Evolutionary conservation across 2,113 vertebrate genomes (phyloP).

Genomic region (Cryptotis parvus): DNA sequence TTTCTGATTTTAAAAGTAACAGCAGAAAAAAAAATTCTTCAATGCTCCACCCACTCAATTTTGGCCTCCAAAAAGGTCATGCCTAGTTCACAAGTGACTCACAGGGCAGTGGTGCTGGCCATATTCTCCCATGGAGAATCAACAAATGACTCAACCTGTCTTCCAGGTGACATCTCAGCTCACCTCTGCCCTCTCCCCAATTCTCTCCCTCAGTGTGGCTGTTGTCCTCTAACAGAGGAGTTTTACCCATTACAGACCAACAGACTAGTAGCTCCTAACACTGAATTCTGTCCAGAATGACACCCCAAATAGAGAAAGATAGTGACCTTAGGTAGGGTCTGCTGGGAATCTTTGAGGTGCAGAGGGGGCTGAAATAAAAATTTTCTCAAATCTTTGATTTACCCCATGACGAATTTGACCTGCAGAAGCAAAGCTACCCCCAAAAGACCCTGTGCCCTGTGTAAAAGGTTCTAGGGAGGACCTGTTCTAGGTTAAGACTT

Average conservation of each 20-base stretch:
- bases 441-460: background rate
- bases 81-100: slow-evolving; percentile 56
- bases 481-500: background rate
- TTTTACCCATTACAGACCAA: background rate
- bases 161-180: background rate
- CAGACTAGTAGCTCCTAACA: background rate
- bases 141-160: background rate
- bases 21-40: background rate
- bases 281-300: background rate
- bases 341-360: background rate
- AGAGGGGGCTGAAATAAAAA: background rate
- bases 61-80: slow-evolving; percentile 35
- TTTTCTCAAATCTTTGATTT: background rate
- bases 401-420: background rate
- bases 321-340: background rate
- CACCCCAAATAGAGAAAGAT: background rate
- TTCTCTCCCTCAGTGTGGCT: background rate
- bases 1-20: slow-evolving; percentile 48
- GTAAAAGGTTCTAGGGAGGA: background rate
- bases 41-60: background rate
- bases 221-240: background rate
- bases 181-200: background rate
- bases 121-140: background rate
- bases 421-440: background rate
- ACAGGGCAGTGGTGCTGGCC: background rate